phyloP scores from a whole-genome alignment of 2,888 invertebrate genomes.

The Spodoptera exigua region DNA sequence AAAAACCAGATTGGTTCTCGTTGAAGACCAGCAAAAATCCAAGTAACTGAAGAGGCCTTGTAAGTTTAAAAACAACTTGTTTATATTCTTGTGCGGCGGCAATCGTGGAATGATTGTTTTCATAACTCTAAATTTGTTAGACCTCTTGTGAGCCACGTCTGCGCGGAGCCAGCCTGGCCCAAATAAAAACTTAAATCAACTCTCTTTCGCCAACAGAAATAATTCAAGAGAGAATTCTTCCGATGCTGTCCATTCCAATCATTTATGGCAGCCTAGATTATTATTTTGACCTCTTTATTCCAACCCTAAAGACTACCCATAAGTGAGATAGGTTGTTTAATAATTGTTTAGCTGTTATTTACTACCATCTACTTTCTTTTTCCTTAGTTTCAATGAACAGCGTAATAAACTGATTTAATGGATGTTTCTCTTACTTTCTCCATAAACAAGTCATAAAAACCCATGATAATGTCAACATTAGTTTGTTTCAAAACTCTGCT shows the following conservation, averaged over 20 bases:
- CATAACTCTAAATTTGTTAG: slow-evolving; percentile 64
- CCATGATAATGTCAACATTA: slow-evolving; percentile 33
- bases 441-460: slow-evolving; percentile 41
- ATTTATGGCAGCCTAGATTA: slow-evolving; percentile 5
- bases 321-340: slow-evolving; percentile 2
- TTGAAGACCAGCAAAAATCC: slow-evolving; percentile 6
- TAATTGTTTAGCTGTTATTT: slow-evolving; percentile 16
- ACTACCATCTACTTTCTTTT: slow-evolving; percentile 1
- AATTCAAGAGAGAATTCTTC: slow-evolving; percentile 34
- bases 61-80: slow-evolving; percentile 62
- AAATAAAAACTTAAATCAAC: slow-evolving; percentile 69
- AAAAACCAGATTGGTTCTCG: too few species aligned
- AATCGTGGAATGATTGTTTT: slow-evolving; percentile 55
- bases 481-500: slow-evolving; percentile 15
- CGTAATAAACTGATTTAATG: slow-evolving; percentile 41
- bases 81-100: slow-evolving; percentile 54
- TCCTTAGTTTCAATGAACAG: slow-evolving; percentile 22
- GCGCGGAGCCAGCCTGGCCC: slow-evolving; percentile 68
- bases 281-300: slow-evolving; percentile 6
- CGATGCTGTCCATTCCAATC: slow-evolving; percentile 8
- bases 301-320: neutral
- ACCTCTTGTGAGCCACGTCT: slow-evolving; percentile 63
- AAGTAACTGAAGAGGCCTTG: slow-evolving; percentile 39
- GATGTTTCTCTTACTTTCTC: slow-evolving; percentile 36
- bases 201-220: slow-evolving; percentile 47